Evolutionary conservation across 2,797 vertebrate genomes (phyloP), one percentile per base, ranked within the genome.

Genomic region (Triplophysa bombifrons): DNA sequence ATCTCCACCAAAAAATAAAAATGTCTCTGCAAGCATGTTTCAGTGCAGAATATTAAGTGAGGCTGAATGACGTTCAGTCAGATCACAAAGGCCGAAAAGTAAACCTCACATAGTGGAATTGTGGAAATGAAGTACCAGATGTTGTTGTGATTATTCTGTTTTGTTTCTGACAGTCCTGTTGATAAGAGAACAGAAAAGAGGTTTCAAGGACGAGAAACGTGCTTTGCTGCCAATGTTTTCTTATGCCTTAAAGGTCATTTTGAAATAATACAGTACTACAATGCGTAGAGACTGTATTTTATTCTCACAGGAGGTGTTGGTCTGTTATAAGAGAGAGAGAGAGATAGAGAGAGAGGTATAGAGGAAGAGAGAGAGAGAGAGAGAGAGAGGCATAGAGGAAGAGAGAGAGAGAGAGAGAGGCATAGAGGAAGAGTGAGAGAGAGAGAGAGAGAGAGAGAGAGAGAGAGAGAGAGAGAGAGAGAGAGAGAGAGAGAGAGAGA

Each of bases 231-330:
- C 63, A 16, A 70, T 71, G 25, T 48, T 22, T n/a, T 60, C 46
- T 70, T 19, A 17, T n/a, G 4, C 20, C 60, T 66, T 75, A 60
- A 83, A 83, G 72, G 81, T 79, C 81, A 80, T 72, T 71, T 63
- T 46, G 38, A 56, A 76, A 80, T 74, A 51, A 67, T 63, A 61
- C 30, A 73, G 44, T 34, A 25, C 38, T 34, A 25, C 13, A 48
- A 60, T 69, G 22, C 22, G 58, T 41, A 67, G 38, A 61, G 22
- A 61, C 60, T 25, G 13, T 10, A 34, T 44, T 70, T 80, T 46
- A 19, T 19, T 34, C 60, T 22, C 11, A 58, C 14, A 48, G 38
- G 48, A 48, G 2, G 77, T 74, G 81, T 84, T 82, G 79, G 41
- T 71, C 65, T 83, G 50, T 84, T 51, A 19, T 19, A 67, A 76